Evolutionary conservation across 2,888 invertebrate genomes (phyloP), one percentile per base, ranked within the genome.

Genomic region (Nipponacmea schrenckii): DNA sequence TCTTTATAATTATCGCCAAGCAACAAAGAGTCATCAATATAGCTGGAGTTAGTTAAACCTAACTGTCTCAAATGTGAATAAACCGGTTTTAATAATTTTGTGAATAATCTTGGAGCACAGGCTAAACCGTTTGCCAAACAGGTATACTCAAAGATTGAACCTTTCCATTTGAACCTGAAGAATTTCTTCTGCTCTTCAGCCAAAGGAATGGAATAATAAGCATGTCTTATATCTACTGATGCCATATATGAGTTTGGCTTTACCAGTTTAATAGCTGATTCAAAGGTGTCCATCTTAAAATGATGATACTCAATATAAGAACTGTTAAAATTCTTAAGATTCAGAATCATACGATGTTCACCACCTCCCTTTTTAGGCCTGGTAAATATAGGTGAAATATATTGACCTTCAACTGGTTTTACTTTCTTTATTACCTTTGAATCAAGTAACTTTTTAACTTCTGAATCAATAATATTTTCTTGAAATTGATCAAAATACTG

Each of bases 221-320:
- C 56, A 48, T 48, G 48, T 48, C 48, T 48, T 5, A 48, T 48
- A 48, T 48, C 48, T 4, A 48, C 48, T 17, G 15, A 15, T 2
- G 48, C 15, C 48, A 48, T 48, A n/a, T 48, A 48, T 15, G 48
- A 15, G 1, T 48, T 15, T 5, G 15, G 48, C n/a, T 48, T 48
- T 17, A 48, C n/a, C 0, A 15, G n/a, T 48, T 48, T 48, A 48
- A 48, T 15, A 17, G 48, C 5, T 4, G 48, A 48, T n/a, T 48
- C 48, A 48, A 48, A 48, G n/a, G 48, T 48, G 48, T 48, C 48
- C 48, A 48, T 48, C n/a, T 48, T 48, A 48, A 48, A 48, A 48
- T 48, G 48, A 48, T 48, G 48, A 48, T 48, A 48, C n/a, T 48
- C 17, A 17, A 48, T 48, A 48, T 48, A 48, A 48, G 2, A 17